These are phyloP conservation scores for Verasper variegatus DNA, from an alignment of 2,113 vertebrate genomes.

Conservation along the genomic window DNA sequence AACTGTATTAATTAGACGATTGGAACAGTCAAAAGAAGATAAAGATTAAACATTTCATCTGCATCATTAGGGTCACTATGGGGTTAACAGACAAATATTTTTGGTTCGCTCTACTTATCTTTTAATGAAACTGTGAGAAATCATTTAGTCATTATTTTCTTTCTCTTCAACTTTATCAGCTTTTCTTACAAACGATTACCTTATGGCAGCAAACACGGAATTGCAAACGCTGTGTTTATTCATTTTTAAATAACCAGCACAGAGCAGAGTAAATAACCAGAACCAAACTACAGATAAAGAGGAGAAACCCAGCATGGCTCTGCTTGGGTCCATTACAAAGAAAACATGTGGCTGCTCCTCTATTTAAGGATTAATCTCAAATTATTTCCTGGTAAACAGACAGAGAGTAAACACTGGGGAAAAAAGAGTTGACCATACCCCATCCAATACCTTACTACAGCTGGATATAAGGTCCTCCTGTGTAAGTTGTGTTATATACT, in stretches of 20 bases:
- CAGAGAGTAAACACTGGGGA: slow-evolving; percentile 18
- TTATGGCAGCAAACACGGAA: slow-evolving; percentile 3
- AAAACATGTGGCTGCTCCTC: slow-evolving; percentile 15
- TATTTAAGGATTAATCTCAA: slow-evolving; percentile 20
- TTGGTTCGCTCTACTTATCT: slow-evolving; percentile 13
- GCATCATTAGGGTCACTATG: neutral
- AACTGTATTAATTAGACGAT: neutral
- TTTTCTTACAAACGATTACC: slow-evolving; percentile 14
- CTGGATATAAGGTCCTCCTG: neutral
- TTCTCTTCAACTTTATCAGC: neutral
- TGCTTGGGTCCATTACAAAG: slow-evolving; percentile 9
- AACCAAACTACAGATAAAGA: slow-evolving; percentile 17
- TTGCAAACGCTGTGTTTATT: neutral
- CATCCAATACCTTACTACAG: neutral
- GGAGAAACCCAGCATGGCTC: neutral
- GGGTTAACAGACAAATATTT: neutral
- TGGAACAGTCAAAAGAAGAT: neutral
- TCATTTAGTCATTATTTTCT: slow-evolving; percentile 5
- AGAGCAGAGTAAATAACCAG: slow-evolving; percentile 28
- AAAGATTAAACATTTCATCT: neutral
- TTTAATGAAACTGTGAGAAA: slow-evolving; percentile 41
- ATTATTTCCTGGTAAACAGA: slow-evolving; percentile 45
- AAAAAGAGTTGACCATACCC: neutral
- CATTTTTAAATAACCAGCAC: slow-evolving; percentile 15
- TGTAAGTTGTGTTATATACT: neutral